Evolutionary conservation across 2,113 vertebrate genomes (phyloP), one percentile per base, ranked within the genome.

Genomic region (Hymenochirus boettgeri): DNA sequence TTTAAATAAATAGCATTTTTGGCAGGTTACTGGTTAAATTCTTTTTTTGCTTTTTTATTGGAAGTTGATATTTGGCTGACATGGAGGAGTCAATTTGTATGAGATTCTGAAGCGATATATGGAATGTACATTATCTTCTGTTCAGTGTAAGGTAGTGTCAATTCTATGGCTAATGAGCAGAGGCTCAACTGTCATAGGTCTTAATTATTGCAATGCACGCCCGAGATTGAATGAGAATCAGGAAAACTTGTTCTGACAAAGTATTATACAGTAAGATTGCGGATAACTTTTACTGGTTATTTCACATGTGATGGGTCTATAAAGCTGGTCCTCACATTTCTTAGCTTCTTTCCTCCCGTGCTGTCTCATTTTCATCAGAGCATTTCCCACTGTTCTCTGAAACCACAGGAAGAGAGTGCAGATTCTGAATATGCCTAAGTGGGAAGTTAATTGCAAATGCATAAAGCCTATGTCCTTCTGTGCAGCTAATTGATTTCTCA

Each of bases 371-470:
- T 57, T 48, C 5, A 39, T 7, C 17, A 5, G 4, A 23, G 8
- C 12, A 17, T 29, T 18, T 57, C 39, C 47, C n/a, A 29, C 60
- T 26, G 15, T 11, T n/a, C 37, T 51, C 21, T 35, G 23, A 51
- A 52, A 56, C 62, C 53, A 33, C 18, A 37, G 54, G 54, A 48
- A 57, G 46, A 27, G 46, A 58, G 45, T 57, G 62, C 53, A 62
- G 58, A 39, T 18, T 18, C 65, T 60, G 71, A 42, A 50, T 13
- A 33, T 55, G 42, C 22, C 35, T 31, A 65, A 70, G 51, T 53
- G 26, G 62, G 27, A 69, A 19, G 62, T 72, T 26, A 7, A 69
- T 61, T 47, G 45, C 11, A 64, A 55, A 25, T 71, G 72, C 54
- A 50, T 27, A 5, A 18, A 4, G 12, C 56, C 21, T 21, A 42